Evolutionary conservation across 2,113 vertebrate species (phyloP).

Genomic region (Ceyx margarethae): DNA sequence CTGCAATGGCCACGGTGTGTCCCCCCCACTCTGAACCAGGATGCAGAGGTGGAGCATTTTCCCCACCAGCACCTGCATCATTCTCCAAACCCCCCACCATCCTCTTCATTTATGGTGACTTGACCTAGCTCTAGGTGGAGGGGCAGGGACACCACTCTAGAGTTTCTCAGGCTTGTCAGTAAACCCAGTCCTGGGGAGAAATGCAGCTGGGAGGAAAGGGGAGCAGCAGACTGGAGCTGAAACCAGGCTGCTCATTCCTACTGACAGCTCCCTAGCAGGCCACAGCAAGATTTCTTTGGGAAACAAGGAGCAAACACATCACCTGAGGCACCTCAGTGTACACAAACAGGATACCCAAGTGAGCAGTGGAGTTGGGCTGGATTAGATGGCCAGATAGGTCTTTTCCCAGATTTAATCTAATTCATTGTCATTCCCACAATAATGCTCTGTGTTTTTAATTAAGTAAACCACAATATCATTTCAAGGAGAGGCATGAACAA

Average conservation of each 20-base stretch:
- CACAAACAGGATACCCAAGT: neutral
- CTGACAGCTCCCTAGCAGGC: neutral
- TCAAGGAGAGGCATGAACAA: neutral
- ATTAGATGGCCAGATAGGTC: neutral
- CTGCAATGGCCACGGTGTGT: fast-evolving
- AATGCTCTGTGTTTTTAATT: constrained; percentile 3
- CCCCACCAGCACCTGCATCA: neutral
- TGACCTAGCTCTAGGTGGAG: too few relatives aligned
- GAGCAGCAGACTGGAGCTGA: neutral
- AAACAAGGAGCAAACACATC: neutral
- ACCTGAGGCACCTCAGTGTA: neutral
- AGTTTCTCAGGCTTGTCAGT: neutral
- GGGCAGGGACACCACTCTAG: neutral
- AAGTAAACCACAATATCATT: neutral
- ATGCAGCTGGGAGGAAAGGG: neutral
- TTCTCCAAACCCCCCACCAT: neutral
- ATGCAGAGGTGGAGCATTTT: fast-evolving
- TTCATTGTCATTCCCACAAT: neutral
- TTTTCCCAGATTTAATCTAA: constrained; percentile 26
- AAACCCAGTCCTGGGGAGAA: neutral
- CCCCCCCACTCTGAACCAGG: neutral
- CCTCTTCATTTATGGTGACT: neutral
- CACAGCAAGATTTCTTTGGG: neutral
- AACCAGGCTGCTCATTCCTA: neutral
- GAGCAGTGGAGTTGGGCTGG: neutral